Evolutionary conservation across 2,797 vertebrate species (phyloP).

Genomic region (Pyrocephalus nanus): DNA sequence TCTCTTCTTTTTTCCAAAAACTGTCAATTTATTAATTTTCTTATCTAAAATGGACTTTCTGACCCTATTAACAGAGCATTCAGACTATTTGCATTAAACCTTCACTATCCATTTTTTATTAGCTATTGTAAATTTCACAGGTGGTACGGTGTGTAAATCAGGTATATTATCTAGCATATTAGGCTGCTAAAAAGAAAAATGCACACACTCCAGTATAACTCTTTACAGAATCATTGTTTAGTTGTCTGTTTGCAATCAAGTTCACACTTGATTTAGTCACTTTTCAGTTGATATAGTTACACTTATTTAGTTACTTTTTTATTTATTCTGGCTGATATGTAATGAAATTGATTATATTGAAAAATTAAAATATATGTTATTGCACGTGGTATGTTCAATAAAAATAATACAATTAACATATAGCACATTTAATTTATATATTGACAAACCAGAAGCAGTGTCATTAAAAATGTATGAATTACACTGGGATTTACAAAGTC

Average conservation of each 20-base stretch:
- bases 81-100: background rate
- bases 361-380: background rate
- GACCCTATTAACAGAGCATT: background rate
- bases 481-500: background rate
- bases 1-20: background rate
- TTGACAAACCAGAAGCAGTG: background rate
- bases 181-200: background rate
- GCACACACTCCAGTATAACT: accelerated
- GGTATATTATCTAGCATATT: background rate
- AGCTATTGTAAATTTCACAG: background rate
- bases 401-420: background rate
- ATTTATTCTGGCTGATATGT: background rate
- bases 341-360: background rate
- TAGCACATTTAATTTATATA: background rate
- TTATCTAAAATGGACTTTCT: background rate
- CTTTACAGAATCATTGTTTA: background rate
- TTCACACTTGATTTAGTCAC: background rate
- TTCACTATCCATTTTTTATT: background rate
- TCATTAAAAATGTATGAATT: background rate
- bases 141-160: background rate
- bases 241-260: background rate
- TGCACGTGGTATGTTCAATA: background rate
- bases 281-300: background rate
- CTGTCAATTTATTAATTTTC: background rate
- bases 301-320: background rate